These are phyloP conservation scores for Andrena trimmerana DNA, from an alignment of 2,888 invertebrate species.

Conservation along the genomic window DNA sequence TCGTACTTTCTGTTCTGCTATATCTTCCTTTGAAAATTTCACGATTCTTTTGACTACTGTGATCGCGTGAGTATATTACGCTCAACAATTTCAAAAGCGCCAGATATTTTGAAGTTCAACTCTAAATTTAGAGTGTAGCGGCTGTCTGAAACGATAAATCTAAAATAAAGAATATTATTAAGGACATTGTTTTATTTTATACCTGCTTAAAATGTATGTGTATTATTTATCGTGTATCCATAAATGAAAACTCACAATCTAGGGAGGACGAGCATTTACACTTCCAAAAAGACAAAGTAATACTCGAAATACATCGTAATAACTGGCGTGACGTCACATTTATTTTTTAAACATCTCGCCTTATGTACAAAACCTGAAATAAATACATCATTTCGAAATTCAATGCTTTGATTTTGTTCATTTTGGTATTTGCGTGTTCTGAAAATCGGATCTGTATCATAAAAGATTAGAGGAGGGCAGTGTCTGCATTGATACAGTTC, in stretches of 20 bases:
- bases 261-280: not conserved
- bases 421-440: not conserved
- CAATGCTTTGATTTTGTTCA: not conserved
- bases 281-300: not conserved
- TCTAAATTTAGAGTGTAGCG: not conserved
- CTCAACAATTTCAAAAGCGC: not conserved
- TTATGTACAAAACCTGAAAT: not conserved
- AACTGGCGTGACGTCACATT: not conserved
- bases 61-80: constrained; percentile 5
- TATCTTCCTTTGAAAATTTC: constrained; percentile 6
- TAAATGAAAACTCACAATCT: not conserved
- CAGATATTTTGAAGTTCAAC: not conserved
- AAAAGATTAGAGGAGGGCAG: not conserved
- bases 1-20: not conserved
- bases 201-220: not conserved
- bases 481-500: not conserved
- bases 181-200: not conserved
- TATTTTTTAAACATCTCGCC: not conserved
- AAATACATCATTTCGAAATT: not conserved
- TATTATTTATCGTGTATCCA: not conserved
- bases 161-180: not conserved
- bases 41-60: constrained; percentile 6
- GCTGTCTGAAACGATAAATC: not conserved
- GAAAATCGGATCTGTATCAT: not conserved
- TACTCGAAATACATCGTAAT: not conserved